Percentiles rank a stretch among this genome's conserved stretches.
These are phyloP conservation scores for Bos javanicus DNA, from an alignment of 2,113 vertebrate genomes.

Conservation along the genomic window DNA sequence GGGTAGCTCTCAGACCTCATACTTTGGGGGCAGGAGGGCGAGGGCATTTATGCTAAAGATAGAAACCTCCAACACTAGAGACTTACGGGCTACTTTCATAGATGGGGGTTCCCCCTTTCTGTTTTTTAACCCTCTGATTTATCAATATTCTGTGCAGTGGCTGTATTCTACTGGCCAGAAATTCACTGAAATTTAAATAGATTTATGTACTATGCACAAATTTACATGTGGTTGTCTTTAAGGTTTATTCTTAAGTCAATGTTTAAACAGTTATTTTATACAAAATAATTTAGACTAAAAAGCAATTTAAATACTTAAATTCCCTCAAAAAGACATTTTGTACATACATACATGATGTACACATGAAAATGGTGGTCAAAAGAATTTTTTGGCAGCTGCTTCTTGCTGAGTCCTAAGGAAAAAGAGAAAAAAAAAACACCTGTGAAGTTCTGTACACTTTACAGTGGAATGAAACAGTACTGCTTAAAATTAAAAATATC, in stretches of 20 bases:
- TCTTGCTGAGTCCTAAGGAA: constrained; percentile 94
- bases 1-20: not conserved
- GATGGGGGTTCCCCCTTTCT: not conserved
- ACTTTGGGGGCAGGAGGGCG: not conserved
- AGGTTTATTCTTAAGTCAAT: constrained; percentile 64
- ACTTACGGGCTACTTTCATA: not conserved
- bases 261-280: constrained; percentile 66
- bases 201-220: constrained; percentile 25
- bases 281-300: constrained; percentile 83
- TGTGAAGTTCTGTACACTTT: not conserved
- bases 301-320: constrained; percentile 79
- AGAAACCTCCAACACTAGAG: not conserved
- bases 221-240: constrained; percentile 42
- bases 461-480: not conserved
- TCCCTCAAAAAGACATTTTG: constrained; percentile 82
- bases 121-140: not conserved
- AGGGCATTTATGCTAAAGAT: not conserved
- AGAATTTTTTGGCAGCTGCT: constrained; percentile 99
- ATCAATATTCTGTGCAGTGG: constrained; percentile 4
- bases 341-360: constrained; percentile 70
- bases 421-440: constrained; percentile 39
- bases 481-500: not conserved
- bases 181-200: constrained; percentile 47
- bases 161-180: constrained; percentile 40
- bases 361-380: constrained; percentile 87